These are phyloP conservation scores for Drosophila lutescens DNA, from an alignment of 2,888 invertebrate genomes.

Conservation along the genomic window DNA sequence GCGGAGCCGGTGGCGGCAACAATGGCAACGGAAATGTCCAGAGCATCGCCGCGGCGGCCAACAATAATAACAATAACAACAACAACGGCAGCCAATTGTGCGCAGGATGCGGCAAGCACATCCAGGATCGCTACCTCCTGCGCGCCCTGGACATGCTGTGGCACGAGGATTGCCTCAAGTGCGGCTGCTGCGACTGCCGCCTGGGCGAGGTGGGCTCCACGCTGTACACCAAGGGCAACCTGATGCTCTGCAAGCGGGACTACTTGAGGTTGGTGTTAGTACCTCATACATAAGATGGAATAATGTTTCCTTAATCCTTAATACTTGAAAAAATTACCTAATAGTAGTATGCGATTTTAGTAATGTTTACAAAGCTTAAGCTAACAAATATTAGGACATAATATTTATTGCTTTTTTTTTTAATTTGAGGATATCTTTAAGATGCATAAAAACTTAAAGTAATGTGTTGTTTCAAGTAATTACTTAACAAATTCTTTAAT, in stretches of 20 bases:
- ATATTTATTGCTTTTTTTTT: too few species aligned
- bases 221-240: conserved; percentile 96
- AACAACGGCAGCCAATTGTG: conserved; percentile 89
- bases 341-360: too few species aligned
- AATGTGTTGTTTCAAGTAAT: too few species aligned
- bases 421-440: too few species aligned
- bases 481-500: too few species aligned
- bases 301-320: too few species aligned
- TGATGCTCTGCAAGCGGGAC: conserved; percentile 97
- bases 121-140: conserved; percentile 95
- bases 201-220: conserved; percentile 98
- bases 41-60: conserved; percentile 73
- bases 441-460: too few species aligned
- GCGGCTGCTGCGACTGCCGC: conserved; percentile 98
- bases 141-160: conserved; percentile 97
- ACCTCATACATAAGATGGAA: too few species aligned
- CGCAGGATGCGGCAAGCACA: conserved; percentile 97
- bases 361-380: too few species aligned
- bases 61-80: conserved; percentile 78
- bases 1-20: conserved; percentile 30
- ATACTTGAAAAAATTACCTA: too few species aligned
- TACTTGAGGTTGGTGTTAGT: conserved; percentile 90
- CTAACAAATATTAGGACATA: too few species aligned
- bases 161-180: conserved; percentile 99
- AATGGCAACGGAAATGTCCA: conserved; percentile 64